Conservation (phyloP, 2,797 vertebrate species). For the Hylomyscus alleni region DNA sequence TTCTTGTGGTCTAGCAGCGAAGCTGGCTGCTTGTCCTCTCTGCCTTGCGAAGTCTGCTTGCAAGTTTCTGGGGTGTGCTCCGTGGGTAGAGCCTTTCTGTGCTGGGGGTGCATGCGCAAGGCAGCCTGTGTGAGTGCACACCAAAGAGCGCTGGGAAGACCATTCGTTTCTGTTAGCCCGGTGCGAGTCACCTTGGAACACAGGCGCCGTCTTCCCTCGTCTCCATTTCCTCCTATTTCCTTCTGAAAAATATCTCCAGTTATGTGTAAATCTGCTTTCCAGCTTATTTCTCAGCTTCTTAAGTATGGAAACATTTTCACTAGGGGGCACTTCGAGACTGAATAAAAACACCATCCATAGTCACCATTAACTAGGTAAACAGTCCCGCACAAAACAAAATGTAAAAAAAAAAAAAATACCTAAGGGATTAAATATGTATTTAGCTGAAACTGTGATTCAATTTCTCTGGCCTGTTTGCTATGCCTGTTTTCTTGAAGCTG, state of each 20-base stretch:
- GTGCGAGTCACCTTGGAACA: slow-evolving; percentile 56
- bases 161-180: slow-evolving; percentile 20
- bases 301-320: slow-evolving; percentile 75
- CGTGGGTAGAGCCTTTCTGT: background rate
- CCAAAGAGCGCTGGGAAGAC: background rate
- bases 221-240: slow-evolving; percentile 16
- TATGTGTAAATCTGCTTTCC: background rate
- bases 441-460: slow-evolving; percentile 88
- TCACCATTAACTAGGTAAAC: slow-evolving; percentile 87
- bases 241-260: slow-evolving; percentile 40
- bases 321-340: slow-evolving; percentile 89
- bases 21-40: background rate
- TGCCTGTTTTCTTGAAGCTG: slow-evolving; percentile 84
- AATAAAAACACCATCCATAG: slow-evolving; percentile 24
- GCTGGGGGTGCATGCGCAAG: background rate
- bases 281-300: background rate
- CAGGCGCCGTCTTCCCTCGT: slow-evolving; percentile 2
- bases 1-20: background rate
- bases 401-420: slow-evolving; percentile 88
- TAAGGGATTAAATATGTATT: slow-evolving; percentile 91
- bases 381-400: slow-evolving; percentile 89
- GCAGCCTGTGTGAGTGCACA: rapidly evolving
- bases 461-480: slow-evolving; percentile 82
- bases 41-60: background rate
- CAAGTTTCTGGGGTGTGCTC: background rate